These are phyloP conservation scores for Diloba caeruleocephala DNA, from an alignment of 2,888 invertebrate species.

Conservation along the genomic window DNA sequence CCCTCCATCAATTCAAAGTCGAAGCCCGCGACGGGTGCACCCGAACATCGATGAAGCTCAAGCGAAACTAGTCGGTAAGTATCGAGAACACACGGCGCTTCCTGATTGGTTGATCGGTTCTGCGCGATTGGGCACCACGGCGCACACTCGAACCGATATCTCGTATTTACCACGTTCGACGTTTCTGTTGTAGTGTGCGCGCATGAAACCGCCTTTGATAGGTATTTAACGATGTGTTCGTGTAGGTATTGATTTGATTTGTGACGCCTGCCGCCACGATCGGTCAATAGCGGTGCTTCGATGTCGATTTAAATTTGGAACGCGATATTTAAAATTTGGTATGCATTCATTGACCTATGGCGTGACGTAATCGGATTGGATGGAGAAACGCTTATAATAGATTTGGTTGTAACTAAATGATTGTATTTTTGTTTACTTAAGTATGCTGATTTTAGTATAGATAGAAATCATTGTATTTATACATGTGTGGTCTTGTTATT, in stretches of 20 bases:
- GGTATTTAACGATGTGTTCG: constrained; percentile 74
- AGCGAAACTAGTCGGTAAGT: constrained; percentile 57
- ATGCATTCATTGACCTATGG: constrained; percentile 53
- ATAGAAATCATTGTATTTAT: too few relatives aligned
- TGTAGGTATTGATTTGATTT: constrained; percentile 63
- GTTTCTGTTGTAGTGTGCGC: constrained; percentile 69
- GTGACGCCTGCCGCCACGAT: constrained; percentile 57
- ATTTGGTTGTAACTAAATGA: constrained; percentile 1
- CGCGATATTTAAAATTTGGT: constrained; percentile 60
- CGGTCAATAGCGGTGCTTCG: constrained; percentile 54
- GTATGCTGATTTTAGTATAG: too few relatives aligned
- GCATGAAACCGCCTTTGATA: constrained; percentile 77
- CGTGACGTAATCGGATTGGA: constrained; percentile 49
- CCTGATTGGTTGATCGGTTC: constrained; percentile 89
- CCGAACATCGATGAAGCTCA: constrained; percentile 46
- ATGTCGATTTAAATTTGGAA: constrained; percentile 57
- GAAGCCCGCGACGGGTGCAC: constrained; percentile 8
- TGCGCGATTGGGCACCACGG: constrained; percentile 85
- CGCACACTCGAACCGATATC: constrained; percentile 90
- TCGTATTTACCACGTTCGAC: constrained; percentile 73
- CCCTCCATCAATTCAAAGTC: constrained; percentile 36
- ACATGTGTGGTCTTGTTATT: too few relatives aligned
- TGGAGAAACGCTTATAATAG: constrained; percentile 19
- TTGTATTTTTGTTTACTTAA: not conserved
- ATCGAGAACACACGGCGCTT: constrained; percentile 76